A percentile compares a stretch with the other conserved stretches of the same genome.
These are phyloP conservation scores for Brachystomella parvula DNA, from an alignment of 1,140 invertebrate genomes.

Conservation along the genomic window DNA sequence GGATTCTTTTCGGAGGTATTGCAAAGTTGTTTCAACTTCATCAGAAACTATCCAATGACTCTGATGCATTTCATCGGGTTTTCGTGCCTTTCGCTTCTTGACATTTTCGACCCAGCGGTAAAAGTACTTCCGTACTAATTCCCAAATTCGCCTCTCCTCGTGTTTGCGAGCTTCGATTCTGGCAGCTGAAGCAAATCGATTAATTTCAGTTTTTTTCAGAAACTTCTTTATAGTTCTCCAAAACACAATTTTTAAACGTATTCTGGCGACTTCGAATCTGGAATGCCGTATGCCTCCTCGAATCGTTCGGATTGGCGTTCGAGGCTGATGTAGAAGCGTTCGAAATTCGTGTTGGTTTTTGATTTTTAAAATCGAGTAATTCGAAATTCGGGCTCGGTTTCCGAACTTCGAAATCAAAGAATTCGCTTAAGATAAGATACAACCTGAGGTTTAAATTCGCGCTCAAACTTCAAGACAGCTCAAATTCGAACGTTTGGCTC, in stretches of 20 bases:
- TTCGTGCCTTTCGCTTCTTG: not conserved
- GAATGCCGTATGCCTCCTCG: too few species aligned
- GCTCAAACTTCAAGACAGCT: too few species aligned
- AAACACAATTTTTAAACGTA: not conserved
- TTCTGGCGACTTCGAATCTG: not conserved
- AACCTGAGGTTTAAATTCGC: too few species aligned
- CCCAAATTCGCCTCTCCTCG: not conserved
- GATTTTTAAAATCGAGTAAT: too few species aligned
- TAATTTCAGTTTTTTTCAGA: not conserved
- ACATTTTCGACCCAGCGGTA: conserved; percentile 13
- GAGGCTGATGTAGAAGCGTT: too few species aligned
- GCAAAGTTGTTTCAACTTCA: conserved; percentile 10
- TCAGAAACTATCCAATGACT: not conserved
- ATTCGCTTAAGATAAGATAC: too few species aligned
- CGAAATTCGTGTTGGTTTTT: too few species aligned
- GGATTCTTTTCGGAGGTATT: conserved; percentile 13
- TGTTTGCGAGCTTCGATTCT: not conserved
- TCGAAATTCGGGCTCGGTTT: too few species aligned
- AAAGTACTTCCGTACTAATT: conserved; percentile 17
- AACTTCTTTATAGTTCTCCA: too few species aligned
- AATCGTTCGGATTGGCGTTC: too few species aligned
- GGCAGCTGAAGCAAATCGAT: not conserved
- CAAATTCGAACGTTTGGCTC: too few species aligned
- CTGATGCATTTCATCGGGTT: not conserved
- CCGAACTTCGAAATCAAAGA: too few species aligned